phyloP scores from a whole-genome alignment of 2,797 vertebrate species.

The Limnodromus scolopaceus region DNA sequence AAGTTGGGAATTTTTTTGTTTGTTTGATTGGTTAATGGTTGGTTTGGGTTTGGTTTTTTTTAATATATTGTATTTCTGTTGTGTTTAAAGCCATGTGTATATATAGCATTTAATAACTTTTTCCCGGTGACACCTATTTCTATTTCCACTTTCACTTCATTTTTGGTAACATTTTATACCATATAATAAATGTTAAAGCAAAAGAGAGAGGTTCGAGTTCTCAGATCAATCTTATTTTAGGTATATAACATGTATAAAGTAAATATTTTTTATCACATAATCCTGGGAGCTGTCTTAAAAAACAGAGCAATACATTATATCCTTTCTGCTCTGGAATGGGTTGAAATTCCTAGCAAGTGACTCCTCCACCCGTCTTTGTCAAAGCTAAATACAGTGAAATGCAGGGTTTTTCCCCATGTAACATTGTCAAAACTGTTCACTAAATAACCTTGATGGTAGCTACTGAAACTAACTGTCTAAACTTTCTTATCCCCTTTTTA shows the following conservation, averaged over 20 bases:
- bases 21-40: neutral
- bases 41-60: neutral
- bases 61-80: neutral
- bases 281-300: neutral
- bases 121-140: neutral
- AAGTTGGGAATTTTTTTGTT: neutral
- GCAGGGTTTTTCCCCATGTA: neutral
- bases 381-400: neutral
- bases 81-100: neutral
- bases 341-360: neutral
- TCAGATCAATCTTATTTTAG: neutral
- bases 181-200: neutral
- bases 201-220: neutral
- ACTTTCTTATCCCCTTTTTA: constrained; percentile 11
- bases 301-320: neutral
- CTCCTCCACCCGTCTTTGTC: neutral
- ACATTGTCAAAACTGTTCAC: neutral
- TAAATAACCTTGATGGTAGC: neutral
- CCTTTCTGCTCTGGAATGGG: neutral
- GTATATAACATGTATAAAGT: neutral
- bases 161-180: neutral
- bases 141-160: neutral
- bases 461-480: neutral
- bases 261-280: neutral
- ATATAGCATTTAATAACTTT: neutral